Evolutionary conservation across 2,113 vertebrate genomes (phyloP).

Genomic region (Epinephelus cyanopodus): DNA sequence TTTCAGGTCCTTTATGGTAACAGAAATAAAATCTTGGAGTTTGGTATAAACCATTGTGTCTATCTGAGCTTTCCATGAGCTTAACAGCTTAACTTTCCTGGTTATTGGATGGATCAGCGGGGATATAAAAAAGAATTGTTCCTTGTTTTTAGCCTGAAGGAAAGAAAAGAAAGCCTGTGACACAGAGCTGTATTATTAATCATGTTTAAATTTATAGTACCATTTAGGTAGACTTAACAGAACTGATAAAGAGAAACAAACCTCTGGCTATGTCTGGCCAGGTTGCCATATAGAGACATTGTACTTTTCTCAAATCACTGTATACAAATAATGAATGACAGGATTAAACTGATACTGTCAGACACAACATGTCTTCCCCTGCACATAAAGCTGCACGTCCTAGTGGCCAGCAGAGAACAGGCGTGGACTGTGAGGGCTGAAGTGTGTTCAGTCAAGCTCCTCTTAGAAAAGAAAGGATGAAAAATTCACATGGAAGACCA

Average conservation of each 20-base stretch:
- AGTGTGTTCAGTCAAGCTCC: slow-evolving; percentile 48
- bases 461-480: slow-evolving; percentile 28
- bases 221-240: background rate
- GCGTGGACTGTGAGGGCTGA: slow-evolving; percentile 12
- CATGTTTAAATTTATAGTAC: background rate
- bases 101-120: background rate
- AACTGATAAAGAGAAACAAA: background rate
- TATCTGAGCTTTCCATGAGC: background rate
- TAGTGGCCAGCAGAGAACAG: slow-evolving; percentile 4
- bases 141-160: background rate
- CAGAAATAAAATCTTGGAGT: no score
- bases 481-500: slow-evolving; percentile 47
- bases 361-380: background rate
- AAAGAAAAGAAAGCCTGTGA: background rate
- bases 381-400: slow-evolving; percentile 4
- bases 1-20: background rate
- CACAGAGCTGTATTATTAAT: background rate
- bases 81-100: background rate
- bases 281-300: background rate
- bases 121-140: background rate
- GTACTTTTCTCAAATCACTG: background rate
- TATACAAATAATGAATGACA: background rate
- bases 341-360: background rate
- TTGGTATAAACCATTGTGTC: background rate
- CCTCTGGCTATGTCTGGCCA: background rate